A percentile compares a stretch with the other conserved stretches of the same genome.
phyloP scores from a whole-genome alignment of 2,888 invertebrate genomes.

The Colostygia pectinataria region DNA sequence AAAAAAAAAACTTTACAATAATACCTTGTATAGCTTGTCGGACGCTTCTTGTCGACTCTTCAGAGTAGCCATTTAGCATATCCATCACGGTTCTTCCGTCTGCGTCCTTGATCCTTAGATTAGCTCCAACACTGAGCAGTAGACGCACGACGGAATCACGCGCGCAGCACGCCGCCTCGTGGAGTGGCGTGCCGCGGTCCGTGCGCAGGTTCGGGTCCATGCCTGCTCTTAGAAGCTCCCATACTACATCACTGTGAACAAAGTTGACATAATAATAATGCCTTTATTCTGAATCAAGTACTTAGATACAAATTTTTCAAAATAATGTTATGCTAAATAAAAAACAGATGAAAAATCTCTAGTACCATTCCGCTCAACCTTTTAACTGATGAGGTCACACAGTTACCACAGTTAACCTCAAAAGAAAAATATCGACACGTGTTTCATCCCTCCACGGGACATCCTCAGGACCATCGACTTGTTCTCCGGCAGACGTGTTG shows the following conservation, averaged over 20 bases:
- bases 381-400: too few species aligned
- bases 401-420: too few species aligned
- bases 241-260: conserved; percentile 88
- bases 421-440: too few species aligned
- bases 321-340: too few species aligned
- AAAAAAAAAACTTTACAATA: too few species aligned
- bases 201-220: conserved; percentile 94
- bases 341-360: too few species aligned
- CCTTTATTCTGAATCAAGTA: too few species aligned
- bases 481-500: too few species aligned
- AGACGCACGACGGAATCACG: conserved; percentile 94
- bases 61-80: conserved; percentile 93
- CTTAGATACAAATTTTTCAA: too few species aligned
- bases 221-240: conserved; percentile 91
- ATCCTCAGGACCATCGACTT: too few species aligned
- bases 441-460: too few species aligned
- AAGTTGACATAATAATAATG: not conserved
- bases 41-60: conserved; percentile 93
- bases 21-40: conserved; percentile 92
- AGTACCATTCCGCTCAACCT: too few species aligned
- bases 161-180: conserved; percentile 96
- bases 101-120: conserved; percentile 90
- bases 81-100: conserved; percentile 93
- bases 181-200: conserved; percentile 93
- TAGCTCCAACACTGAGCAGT: conserved; percentile 91